Evolutionary conservation across 1,140 invertebrate genomes (phyloP), one percentile per base, ranked within the genome.

Genomic region (Adelges cooleyi): DNA sequence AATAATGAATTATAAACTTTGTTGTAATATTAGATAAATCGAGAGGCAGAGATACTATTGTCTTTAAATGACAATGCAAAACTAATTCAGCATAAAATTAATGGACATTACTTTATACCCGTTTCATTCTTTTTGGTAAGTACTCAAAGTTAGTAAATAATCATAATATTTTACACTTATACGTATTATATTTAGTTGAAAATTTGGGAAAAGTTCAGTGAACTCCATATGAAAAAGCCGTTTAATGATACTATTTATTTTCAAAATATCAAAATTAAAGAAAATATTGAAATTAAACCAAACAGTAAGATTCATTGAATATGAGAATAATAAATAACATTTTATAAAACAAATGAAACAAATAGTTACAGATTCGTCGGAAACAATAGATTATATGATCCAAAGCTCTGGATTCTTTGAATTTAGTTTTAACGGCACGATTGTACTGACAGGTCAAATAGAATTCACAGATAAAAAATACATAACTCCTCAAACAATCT

Each of bases 381-480:
- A 44, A n/a, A n/a, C n/a, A 13, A 27, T 20, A 17, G 17, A 44
- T 59, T 17, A 25, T 23, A 59, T 59, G 53, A 59, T 59, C 25
- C 53, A 59, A 27, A 25, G 38, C 18, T 25, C 53, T 25, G 53
- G 53, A 27, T 6, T n/a, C 20, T 59, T 59, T 40, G 38, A 59
- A 13, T 59, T 18, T 23, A 44, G 11, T 44, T 11, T 42, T 13
- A 17, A 59, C 1, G n/a, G 44, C 13, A 23, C 38, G n/a, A 11
- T 59, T 10, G 18, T 59, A 13, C 22, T 59, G 15, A 25, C 36
- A 23, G 53, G 53, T 9, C 15, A 27, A 42, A 27, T 59, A 44
- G 13, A 23, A 1, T 59, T 18, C 2, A 17, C 13, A 3, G 5
- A 44, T 2, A n/a, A n/a, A n/a, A n/a, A n/a, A n/a, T n/a, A n/a